Percentiles rank a stretch among this genome's conserved stretches.
Conservation (phyloP, 2,797 vertebrate genomes). For the Platalea minor region DNA sequence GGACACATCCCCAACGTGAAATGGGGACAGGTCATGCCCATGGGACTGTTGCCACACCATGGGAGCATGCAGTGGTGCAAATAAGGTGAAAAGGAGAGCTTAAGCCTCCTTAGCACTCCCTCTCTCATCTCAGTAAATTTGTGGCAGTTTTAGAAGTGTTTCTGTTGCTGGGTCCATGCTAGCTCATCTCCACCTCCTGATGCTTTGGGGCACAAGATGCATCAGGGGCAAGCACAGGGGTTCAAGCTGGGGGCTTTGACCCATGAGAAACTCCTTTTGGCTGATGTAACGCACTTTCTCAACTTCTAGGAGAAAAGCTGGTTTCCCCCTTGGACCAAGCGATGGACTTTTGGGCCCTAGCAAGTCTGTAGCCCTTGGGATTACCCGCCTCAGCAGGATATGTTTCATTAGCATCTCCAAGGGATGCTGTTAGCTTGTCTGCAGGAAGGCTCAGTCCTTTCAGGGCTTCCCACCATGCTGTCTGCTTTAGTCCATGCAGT, state of each 20-base stretch:
- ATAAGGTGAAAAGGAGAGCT: not conserved
- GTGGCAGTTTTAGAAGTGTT: not conserved
- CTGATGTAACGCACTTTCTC: not conserved
- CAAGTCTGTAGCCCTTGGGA: not conserved
- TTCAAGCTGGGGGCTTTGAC: not conserved
- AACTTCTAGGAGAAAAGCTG: not conserved
- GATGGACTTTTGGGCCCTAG: not conserved
- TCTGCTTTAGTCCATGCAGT: not conserved
- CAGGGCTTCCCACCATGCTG: not conserved
- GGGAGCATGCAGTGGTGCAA: not conserved
- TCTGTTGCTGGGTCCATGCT: not conserved
- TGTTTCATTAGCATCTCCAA: not conserved
- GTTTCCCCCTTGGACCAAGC: not conserved
- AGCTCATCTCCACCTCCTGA: not conserved
- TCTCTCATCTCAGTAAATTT: not conserved
- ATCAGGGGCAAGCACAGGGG: not conserved
- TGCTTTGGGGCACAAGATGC: not conserved
- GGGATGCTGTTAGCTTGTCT: not conserved
- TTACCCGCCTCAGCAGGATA: not conserved
- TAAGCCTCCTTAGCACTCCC: not conserved
- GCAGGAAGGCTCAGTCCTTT: not conserved
- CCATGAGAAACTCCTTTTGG: not conserved
- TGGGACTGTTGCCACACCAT: too few species aligned
- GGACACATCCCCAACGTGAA: not conserved
- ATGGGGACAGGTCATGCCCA: not conserved